These are phyloP conservation scores for Paracyclopina nana DNA, from an alignment of 1,140 invertebrate species.

Conservation along the genomic window DNA sequence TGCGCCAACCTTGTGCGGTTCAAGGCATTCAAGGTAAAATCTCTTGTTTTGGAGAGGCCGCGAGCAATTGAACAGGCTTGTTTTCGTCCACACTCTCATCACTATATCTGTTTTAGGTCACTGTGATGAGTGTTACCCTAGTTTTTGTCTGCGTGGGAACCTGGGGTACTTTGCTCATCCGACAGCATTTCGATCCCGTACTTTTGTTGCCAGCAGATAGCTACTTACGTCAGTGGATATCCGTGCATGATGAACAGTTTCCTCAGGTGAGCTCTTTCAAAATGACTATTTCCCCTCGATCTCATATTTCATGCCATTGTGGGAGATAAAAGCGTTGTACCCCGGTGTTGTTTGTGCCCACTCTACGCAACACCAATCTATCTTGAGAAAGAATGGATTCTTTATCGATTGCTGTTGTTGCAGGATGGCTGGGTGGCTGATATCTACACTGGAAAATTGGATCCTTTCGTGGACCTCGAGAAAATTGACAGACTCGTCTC, in stretches of 20 bases:
- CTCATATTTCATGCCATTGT: not conserved
- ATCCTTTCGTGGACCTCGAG: not conserved
- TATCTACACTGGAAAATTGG: conserved; percentile 5
- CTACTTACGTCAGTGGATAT: conserved; percentile 19
- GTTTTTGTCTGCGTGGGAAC: conserved; percentile 21
- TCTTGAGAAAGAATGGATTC: not conserved
- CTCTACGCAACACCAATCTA: not conserved
- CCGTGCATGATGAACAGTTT: conserved; percentile 15
- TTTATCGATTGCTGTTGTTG: no score
- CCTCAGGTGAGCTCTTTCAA: conserved; percentile 7
- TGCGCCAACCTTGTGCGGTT: no score
- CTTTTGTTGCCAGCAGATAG: conserved; percentile 33
- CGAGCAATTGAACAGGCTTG: no score
- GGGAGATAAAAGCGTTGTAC: not conserved
- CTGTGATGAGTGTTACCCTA: conserved; percentile 27
- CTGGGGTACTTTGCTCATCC: conserved; percentile 29
- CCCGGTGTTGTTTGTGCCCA: no score
- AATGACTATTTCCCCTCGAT: no score
- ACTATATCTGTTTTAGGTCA: conserved; percentile 22
- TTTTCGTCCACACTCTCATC: not conserved
- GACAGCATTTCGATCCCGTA: conserved; percentile 35
- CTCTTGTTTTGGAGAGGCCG: no score
- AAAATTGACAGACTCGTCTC: not conserved
- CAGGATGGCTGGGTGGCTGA: not conserved
- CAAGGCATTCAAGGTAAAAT: no score